Base-by-base conservation (phyloP, 1,140 invertebrate species). In the Delia radicum region DNA sequence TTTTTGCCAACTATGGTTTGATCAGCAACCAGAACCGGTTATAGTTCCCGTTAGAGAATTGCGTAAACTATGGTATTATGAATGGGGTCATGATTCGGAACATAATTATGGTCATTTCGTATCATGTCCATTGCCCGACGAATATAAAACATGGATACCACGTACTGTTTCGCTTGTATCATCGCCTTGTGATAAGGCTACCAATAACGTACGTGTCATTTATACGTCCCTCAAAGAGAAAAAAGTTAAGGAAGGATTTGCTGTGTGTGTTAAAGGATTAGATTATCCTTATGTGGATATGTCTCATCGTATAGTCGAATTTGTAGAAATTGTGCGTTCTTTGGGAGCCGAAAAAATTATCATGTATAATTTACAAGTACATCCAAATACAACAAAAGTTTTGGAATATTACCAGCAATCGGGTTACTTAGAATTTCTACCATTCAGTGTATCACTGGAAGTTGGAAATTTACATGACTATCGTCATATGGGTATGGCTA, bases 221-320 rank as follows among this genome's bases (percentile, higher is more conserved):
- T 93, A 95, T 82, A 12, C 0, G 33, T 42, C 1, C 7, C 91
- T 90, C 7, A 85, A 77, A 75, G 37, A n/a, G 3, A 27, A 65
- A 0, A 87, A 87, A 21, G n/a, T n/a, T n/a, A 91, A 93, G 79
- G 90, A 92, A 2, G n/a, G n/a, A n/a, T 96, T 97, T 82, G 96
- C 94, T 1, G 94, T 98, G 0, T 98, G 96, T 85, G 94, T 98
- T 3, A 98, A 98, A 88, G 96, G 89, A 0, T 84, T 98, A 2
- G 93, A 96, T 81, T 97, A 96, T 79, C 88, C 95, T 0, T 91
- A 95, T 80, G 91, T 93, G 79, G 96, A 98, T 82, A 86, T 96
- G 0, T 95, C 94, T 0, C 92, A 95, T 0, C 88, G 94, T 13
- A 86, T 97, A 10, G 90, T 97, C 15, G 96, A 98, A 85, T 98